Evolutionary conservation across 1,140 invertebrate genomes (phyloP), one percentile per base, ranked within the genome.

Genomic region (Colletes gigas): DNA sequence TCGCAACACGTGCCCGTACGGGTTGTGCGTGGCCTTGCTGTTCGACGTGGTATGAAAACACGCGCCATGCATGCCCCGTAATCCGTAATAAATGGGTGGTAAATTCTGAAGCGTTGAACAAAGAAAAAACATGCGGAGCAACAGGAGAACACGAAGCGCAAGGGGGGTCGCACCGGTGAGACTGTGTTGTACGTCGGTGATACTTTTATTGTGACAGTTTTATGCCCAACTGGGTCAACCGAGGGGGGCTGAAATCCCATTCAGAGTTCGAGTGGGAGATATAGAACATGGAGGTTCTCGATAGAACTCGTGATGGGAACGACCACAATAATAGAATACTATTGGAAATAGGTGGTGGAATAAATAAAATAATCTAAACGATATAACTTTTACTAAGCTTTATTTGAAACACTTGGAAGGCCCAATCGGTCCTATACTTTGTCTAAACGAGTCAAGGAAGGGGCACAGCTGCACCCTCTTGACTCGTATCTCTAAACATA

Each of bases 121-220:
- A 93, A 93, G 92, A 93, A 93, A 93, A 93, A 93, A 92, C 92
- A 92, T 92, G 91, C 89, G 76, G 79, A 73, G 73, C 82, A 92
- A 86, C 90, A 93, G 91, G 92, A 92, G 91, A 91, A 81, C 88
- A 93, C 86, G 89, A 89, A 41, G 44, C 30, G 44, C 19, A 39
- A 60, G 70, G 86, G 84, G 88, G 88, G 90, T 90, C 87, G 81
- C 52, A 75, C 66, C 66, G 54, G 30, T 66, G 68, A 50, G 68
- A 60, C 55, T 79, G 71, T 75, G 57, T 68, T 75, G 57, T 68
- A 63, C 55, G 47, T 50, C 4, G 44, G 39, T 14, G 60, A 65
- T 63, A 68, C 57, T 87, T 89, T 87, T 78, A 83, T 88, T 85
- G 82, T 78, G 76, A 86, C 79, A 77, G 68, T 70, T 50, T 78